Base-by-base conservation (phyloP, 2,888 invertebrate species). In the Hyalella azteca region DNA sequence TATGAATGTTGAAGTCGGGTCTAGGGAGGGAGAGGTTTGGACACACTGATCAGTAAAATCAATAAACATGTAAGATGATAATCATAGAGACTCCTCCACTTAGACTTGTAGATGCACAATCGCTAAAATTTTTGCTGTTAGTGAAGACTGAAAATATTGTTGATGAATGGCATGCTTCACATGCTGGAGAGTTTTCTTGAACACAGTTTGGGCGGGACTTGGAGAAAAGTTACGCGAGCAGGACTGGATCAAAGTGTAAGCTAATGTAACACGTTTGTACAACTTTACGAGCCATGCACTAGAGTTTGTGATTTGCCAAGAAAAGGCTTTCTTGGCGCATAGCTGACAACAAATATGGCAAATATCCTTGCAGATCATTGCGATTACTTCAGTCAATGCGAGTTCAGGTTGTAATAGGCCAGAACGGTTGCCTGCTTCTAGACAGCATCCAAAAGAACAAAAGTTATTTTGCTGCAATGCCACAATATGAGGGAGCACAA, bases 291-390 rank as follows among this genome's bases (percentile, higher is more conserved):
- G 29, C 66, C 66, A 36, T 7, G 66, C n/a, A 36, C 29, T 66
- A 29, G 36, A 32, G 29, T 36, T 36, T n/a, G 66, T 66, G n/a
- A 66, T 19, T 66, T 66, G 36, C 66, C 66, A 66, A 32, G 54
- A 54, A 26, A 54, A 54, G 9, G 26, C 19, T 54, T 9, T 26
- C 29, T 54, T 54, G 5, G 22, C 54, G 54, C 54, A 54, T 29
- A 54, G 13, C 7, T 54, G 54, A 26, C 26, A 54, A 54, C 54
- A 54, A 0, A 54, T 22, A 19, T 4, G 29, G 19, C 54, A 54
- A 54, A 54, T 54, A 26, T 54, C 54, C 26, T 54, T 54, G 54
- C 26, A 3, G 26, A 54, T 2, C 22, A 54, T 0, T 9, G 13
- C 22, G 26, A 26, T 54, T 4, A 54, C 7, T 22, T 26, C 29